Conservation (phyloP, 2,888 invertebrate species). For the Boloria euphrosyne region DNA sequence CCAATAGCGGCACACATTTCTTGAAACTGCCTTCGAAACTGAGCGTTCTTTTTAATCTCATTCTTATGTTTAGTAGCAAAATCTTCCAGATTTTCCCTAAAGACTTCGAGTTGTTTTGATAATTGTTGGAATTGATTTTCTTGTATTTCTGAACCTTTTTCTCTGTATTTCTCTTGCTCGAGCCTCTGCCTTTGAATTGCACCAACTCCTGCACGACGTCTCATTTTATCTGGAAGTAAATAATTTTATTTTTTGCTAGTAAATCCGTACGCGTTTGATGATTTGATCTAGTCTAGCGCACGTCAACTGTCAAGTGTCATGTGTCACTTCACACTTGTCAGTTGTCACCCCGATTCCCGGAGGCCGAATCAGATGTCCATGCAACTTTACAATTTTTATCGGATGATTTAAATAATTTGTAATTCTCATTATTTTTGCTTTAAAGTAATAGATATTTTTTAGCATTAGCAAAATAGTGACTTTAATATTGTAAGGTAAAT, state of each 20-base stretch:
- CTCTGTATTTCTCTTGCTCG: constrained; percentile 94
- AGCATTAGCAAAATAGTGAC: too few relatives aligned
- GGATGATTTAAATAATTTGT: too few relatives aligned
- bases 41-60: constrained; percentile 96
- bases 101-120: constrained; percentile 96
- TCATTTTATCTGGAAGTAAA: constrained; percentile 80
- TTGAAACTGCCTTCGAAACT: constrained; percentile 97
- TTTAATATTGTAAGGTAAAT: too few relatives aligned
- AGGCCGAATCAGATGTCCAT: too few relatives aligned
- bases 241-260: not conserved
- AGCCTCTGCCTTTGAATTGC: constrained; percentile 94
- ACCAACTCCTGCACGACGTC: constrained; percentile 92
- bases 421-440: too few relatives aligned
- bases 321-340: too few relatives aligned
- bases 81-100: constrained; percentile 95
- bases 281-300: too few relatives aligned
- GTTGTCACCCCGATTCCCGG: too few relatives aligned
- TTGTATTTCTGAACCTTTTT: constrained; percentile 95
- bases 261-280: too few relatives aligned
- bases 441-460: too few relatives aligned
- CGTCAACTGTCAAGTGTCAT: too few relatives aligned
- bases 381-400: too few relatives aligned
- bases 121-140: constrained; percentile 96
- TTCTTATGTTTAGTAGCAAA: constrained; percentile 97
- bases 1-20: constrained; percentile 99